Evolutionary conservation across 2,888 invertebrate genomes (phyloP), one percentile per base, ranked within the genome.

Genomic region (Ellobium chinense): DNA sequence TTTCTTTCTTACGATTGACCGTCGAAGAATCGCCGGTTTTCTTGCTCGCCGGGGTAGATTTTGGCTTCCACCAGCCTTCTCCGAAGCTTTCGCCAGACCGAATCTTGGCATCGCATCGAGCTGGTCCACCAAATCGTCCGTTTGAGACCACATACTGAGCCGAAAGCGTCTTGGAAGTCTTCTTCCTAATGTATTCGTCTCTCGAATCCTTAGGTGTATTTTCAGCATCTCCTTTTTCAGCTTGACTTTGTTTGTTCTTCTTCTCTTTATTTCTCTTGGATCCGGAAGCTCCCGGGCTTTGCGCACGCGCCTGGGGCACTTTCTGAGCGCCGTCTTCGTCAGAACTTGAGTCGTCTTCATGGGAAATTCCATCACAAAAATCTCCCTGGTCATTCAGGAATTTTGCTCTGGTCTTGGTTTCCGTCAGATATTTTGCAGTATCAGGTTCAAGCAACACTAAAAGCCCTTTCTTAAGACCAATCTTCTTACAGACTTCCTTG

Each of bases 41-140:
- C 1, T 36, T 39, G 7, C 2, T 37, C 1, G n/a, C 27, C 1
- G 5, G 24, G n/a, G 36, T 24, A 0, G 24, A 14, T 21, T 34
- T 34, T 18, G 31, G 63, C 34, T 63, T 54, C 56, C 54, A 70
- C 69, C 69, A 70, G 24, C 69, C 69, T 12, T 31, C 31, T 2
- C 69, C 69, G 56, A 70, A 70, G 9, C 5, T 56, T 56, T 54
- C n/a, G 1, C 29, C 69, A 31, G 69, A 70, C 54, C 31, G 31
- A 9, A 31, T n/a, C 37, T 56, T 70, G 18, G 4, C n/a, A 12
- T 18, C 46, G 1, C 27, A 27, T 46, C 2, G 24, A 2, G 5
- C n/a, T 7, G 31, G 54, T 70, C 34, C 69, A 21, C 56, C 69
- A 54, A 69, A 69, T 12, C 21, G 3, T 31, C 69, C 69, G 1